Evolutionary conservation across 1,140 invertebrate genomes (phyloP).

Genomic region (Paraescarpia echinospica): DNA sequence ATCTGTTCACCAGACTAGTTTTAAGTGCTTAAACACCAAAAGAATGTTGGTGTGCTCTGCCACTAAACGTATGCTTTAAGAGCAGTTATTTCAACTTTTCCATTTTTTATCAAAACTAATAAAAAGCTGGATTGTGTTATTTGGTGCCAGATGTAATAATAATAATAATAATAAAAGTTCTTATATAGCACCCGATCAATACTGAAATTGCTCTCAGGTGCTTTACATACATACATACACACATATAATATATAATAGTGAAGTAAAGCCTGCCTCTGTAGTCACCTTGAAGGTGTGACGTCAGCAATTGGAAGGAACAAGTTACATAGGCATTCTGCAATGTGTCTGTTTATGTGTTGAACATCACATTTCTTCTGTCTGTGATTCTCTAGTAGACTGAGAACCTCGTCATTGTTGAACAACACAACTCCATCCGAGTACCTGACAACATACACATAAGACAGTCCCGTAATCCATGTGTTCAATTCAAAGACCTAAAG

Average conservation of each 20-base stretch:
- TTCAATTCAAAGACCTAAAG: too few relatives aligned
- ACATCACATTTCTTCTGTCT: constrained; percentile 38
- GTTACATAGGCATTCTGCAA: constrained; percentile 43
- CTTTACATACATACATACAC: too few relatives aligned
- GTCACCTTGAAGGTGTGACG: constrained; percentile 29
- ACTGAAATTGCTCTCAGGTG: too few relatives aligned
- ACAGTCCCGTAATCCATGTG: not conserved
- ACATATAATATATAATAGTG: too few relatives aligned
- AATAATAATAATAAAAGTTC: too few relatives aligned
- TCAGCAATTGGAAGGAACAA: constrained; percentile 48
- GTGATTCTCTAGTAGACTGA: constrained; percentile 36
- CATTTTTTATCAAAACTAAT: not conserved
- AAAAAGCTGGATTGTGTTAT: not conserved
- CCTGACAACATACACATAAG: constrained; percentile 30
- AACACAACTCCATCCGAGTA: constrained; percentile 43
- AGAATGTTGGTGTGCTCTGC: not conserved
- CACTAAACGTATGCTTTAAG: not conserved
- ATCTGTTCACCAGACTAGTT: not conserved
- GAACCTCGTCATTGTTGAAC: constrained; percentile 45
- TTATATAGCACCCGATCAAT: too few relatives aligned
- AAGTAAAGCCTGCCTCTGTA: not conserved
- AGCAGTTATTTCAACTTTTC: not conserved
- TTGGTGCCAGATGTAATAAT: not conserved
- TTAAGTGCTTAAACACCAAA: not conserved
- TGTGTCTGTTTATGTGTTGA: constrained; percentile 42